Evolutionary conservation across 2,888 invertebrate genomes (phyloP).

Genomic region (Spialia ferax): DNA sequence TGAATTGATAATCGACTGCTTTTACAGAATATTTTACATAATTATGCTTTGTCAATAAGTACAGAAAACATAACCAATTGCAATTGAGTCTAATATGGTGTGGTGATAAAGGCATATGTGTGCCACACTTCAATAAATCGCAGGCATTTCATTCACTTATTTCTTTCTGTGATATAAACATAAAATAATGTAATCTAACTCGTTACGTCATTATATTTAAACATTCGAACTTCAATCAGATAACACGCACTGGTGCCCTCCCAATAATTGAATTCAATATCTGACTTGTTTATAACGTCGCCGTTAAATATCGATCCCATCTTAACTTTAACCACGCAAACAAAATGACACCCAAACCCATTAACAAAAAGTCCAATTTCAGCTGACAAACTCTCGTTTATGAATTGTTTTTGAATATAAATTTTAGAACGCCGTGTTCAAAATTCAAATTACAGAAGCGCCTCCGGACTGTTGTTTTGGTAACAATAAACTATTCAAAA

Average conservation of each 20-base stretch:
- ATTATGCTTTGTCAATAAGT: no score
- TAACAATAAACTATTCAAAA: slow-evolving; percentile 34
- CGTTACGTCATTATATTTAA: slow-evolving; percentile 38
- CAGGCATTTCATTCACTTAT: no score
- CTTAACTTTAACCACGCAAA: slow-evolving; percentile 53
- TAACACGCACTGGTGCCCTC: slow-evolving; percentile 37
- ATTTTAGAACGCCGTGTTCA: slow-evolving; percentile 35
- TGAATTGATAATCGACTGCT: no score
- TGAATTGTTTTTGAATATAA: slow-evolving; percentile 43
- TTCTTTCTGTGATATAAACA: slow-evolving; percentile 1
- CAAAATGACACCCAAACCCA: slow-evolving; percentile 13
- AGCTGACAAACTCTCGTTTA: neutral
- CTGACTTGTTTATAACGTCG: slow-evolving; percentile 67
- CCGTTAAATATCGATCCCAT: slow-evolving; percentile 59
- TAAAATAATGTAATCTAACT: slow-evolving; percentile 13
- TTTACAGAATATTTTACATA: no score
- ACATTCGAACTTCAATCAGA: slow-evolving; percentile 39
- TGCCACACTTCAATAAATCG: no score
- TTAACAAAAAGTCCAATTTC: neutral
- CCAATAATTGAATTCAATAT: slow-evolving; percentile 52
- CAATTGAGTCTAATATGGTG: no score
- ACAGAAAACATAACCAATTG: no score
- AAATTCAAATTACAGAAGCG: slow-evolving; percentile 44
- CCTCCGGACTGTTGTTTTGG: slow-evolving; percentile 36
- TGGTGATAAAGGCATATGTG: no score